Conservation (phyloP, 53 echinoderm and acorn worm genomes). For the Echinarachnius parma region DNA sequence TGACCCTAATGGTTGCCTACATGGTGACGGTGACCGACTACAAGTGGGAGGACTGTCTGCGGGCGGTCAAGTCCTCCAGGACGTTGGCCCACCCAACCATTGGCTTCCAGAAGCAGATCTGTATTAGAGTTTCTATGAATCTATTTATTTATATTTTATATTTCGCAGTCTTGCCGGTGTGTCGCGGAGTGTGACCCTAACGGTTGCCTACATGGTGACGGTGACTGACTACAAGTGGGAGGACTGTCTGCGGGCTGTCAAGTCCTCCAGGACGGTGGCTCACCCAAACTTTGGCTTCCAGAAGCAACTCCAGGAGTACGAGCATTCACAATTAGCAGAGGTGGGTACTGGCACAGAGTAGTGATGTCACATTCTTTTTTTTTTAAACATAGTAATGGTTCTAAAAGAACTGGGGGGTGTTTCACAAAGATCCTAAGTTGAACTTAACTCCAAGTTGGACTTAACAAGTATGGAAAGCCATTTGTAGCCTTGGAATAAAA, state of each 20-base stretch:
- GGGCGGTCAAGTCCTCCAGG: slow-evolving; percentile 64
- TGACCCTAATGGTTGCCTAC: slow-evolving; percentile 91
- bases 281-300: slow-evolving; percentile 98
- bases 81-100: slow-evolving; percentile 88
- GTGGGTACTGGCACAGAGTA: slow-evolving; percentile 44
- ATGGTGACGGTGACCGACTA: slow-evolving; percentile 86
- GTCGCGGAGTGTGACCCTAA: slow-evolving; percentile 86
- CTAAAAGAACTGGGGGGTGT: too few relatives aligned
- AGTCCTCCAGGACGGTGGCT: slow-evolving; percentile 67
- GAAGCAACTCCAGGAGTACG: slow-evolving; percentile 86
- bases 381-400: too few relatives aligned
- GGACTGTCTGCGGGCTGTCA: slow-evolving; percentile 78
- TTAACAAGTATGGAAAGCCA: too few relatives aligned
- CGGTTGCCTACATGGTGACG: slow-evolving; percentile 95
- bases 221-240: slow-evolving; percentile 84
- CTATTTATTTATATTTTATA: too few relatives aligned
- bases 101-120: slow-evolving; percentile 97
- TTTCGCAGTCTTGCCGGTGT: slow-evolving; percentile 99
- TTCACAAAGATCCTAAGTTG: too few relatives aligned
- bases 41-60: slow-evolving; percentile 85
- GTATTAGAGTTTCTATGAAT: too few relatives aligned
- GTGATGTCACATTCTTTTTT: too few relatives aligned
- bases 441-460: too few relatives aligned
- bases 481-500: too few relatives aligned
- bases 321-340: slow-evolving; percentile 71